These are phyloP conservation scores for Myathropa florea DNA, from an alignment of 2,888 invertebrate genomes.

Conservation along the genomic window DNA sequence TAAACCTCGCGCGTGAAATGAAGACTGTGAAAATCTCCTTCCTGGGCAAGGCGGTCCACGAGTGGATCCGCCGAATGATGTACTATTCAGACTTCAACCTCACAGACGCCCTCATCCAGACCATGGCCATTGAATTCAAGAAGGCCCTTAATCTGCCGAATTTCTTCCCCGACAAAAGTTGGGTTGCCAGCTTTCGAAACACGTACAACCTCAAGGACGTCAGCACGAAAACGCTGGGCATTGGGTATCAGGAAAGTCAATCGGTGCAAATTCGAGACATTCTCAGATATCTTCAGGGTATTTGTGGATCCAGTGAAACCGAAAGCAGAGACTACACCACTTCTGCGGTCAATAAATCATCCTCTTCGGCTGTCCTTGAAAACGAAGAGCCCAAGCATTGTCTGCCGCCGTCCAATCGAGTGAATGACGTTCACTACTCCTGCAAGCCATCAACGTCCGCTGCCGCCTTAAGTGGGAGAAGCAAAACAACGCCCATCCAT, in stretches of 20 bases:
- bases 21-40: conserved; percentile 78
- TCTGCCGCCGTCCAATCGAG: not conserved
- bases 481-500: not conserved
- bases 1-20: conserved; percentile 76
- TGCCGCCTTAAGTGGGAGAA: not conserved
- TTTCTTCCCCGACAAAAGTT: conserved; percentile 78
- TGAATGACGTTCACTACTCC: not conserved
- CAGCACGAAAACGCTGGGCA: conserved; percentile 76
- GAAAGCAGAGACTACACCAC: no score
- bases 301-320: conserved; percentile 4
- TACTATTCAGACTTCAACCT: conserved; percentile 78
- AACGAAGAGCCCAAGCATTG: not conserved
- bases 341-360: no score
- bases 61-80: conserved; percentile 80
- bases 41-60: conserved; percentile 78
- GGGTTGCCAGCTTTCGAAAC: conserved; percentile 77
- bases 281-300: conserved; percentile 12
- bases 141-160: conserved; percentile 76
- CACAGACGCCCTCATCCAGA: conserved; percentile 78
- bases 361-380: no score
- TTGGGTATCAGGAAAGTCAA: conserved; percentile 76
- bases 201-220: conserved; percentile 76
- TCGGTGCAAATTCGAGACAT: conserved; percentile 76
- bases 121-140: conserved; percentile 78
- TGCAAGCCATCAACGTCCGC: not conserved